Evolutionary conservation across 2,113 vertebrate species (phyloP), one percentile per base, ranked within the genome.

Genomic region (Gorsachius goisagi): DNA sequence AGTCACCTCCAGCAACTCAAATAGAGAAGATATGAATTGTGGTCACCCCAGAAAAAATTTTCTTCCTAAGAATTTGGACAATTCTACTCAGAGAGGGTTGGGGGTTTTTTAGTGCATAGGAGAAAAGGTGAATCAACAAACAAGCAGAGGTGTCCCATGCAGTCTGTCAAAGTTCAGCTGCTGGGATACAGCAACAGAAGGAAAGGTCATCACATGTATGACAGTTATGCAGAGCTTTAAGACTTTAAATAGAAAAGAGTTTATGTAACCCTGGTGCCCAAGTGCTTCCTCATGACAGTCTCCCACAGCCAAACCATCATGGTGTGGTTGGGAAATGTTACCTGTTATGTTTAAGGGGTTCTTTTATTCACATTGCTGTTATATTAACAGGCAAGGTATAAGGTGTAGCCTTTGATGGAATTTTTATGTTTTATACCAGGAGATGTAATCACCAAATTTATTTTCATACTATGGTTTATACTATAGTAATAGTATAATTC

Each of bases 241-340:
- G 66, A 89, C 84, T 95, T 89, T 50, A 95, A 93, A 86, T 47
- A 95, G 90, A 72, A 92, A 78, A 85, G 56, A 68, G 30, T 75
- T 94, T 62, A 77, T 75, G 69, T 62, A 87, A 94, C 60, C 24
- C 11, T 37, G 55, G 39, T 58, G 66, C 50, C 85, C 87, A 73
- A 96, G 89, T 76, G 62, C 22, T 85, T 69, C 78, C 91, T 94
- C 94, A 89, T 88, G 77, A 66, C 89, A 79, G 35, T 2, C 18
- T 62, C 75, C 72, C 60, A 30, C 66, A 91, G 84, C 72, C 94
- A 95, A 89, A 78, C 58, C 80, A 85, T 30, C 59, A n/a, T 37
- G 60, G 50, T 59, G 44, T 53, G 18, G 18, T 37, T 88, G 27
- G 39, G 69, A 96, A 89, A 33, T 4, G 4, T 49, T 85, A 35